These are phyloP conservation scores for Sinocyclocheilus rhinocerous DNA, from an alignment of 2,113 vertebrate species.

Conservation along the genomic window DNA sequence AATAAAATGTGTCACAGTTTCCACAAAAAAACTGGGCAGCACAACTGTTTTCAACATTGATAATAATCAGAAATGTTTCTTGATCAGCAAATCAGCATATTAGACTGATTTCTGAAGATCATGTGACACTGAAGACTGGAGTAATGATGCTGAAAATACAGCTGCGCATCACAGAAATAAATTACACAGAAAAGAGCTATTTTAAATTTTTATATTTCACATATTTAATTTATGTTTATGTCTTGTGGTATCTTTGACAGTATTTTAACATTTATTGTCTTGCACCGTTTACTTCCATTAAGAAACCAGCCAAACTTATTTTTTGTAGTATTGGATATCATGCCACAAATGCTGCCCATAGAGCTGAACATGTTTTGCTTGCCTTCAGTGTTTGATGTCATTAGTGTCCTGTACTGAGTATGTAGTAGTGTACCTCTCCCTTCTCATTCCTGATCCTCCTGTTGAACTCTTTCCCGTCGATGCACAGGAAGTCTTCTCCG, in stretches of 20 bases:
- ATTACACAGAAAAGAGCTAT: too few relatives aligned
- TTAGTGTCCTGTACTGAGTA: not conserved
- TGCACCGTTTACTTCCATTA: not conserved
- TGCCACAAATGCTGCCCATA: not conserved
- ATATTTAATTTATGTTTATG: too few relatives aligned
- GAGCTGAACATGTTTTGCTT: too few relatives aligned
- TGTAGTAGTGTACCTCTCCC: conserved; percentile 82
- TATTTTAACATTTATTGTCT: not conserved
- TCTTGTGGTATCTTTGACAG: not conserved
- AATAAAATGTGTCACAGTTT: not conserved
- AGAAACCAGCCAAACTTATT: not conserved
- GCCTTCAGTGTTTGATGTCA: not conserved
- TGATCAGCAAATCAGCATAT: not conserved
- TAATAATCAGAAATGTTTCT: not conserved
- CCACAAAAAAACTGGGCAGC: too few relatives aligned
- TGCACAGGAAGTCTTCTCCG: conserved; percentile 95
- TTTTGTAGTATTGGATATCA: not conserved
- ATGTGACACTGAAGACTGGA: too few relatives aligned
- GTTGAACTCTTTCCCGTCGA: conserved; percentile 98
- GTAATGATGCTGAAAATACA: not conserved
- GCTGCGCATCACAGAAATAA: too few relatives aligned
- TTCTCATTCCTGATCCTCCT: conserved; percentile 97
- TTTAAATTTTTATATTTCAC: too few relatives aligned
- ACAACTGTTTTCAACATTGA: not conserved
- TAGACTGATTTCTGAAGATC: not conserved